Percentiles rank a stretch among this genome's conserved stretches.
These are phyloP conservation scores for Ips nitidus DNA, from an alignment of 1,140 invertebrate species.

Conservation along the genomic window DNA sequence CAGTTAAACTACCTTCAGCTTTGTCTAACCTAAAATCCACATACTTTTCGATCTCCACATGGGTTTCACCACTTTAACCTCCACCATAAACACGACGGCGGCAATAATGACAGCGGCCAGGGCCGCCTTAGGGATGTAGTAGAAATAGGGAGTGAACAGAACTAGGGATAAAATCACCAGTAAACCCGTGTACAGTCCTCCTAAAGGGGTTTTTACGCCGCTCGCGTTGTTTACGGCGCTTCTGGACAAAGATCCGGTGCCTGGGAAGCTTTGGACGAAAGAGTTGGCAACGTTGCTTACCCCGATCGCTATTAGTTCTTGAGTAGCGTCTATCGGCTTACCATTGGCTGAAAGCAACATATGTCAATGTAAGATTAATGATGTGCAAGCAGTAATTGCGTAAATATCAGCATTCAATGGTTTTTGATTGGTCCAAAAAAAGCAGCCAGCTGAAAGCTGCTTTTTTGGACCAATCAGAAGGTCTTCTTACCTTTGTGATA, in stretches of 20 bases:
- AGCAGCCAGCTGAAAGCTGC: too few species aligned
- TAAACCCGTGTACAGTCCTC: constrained; percentile 81
- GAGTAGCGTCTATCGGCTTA: constrained; percentile 77
- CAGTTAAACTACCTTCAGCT: background rate
- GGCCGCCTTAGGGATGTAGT: constrained; percentile 76
- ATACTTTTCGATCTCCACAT: constrained; percentile 79
- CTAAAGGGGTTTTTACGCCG: constrained; percentile 85
- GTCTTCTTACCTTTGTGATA: too few species aligned
- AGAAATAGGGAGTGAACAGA: constrained; percentile 82
- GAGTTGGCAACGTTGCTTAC: constrained; percentile 82
- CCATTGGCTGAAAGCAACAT: constrained; percentile 64
- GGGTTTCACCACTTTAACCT: constrained; percentile 73
- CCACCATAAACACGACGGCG: constrained; percentile 81
- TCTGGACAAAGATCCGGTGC: constrained; percentile 82
- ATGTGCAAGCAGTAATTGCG: too few species aligned
- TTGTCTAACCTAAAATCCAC: constrained; percentile 30
- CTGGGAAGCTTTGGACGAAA: constrained; percentile 83
- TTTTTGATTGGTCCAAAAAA: too few species aligned
- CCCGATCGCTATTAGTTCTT: constrained; percentile 83
- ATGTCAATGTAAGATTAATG: background rate
- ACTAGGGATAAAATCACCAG: constrained; percentile 76
- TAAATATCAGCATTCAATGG: too few species aligned
- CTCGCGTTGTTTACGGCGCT: constrained; percentile 89
- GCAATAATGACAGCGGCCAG: constrained; percentile 82
- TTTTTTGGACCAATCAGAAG: too few species aligned